phyloP scores from a whole-genome alignment of 2,113 vertebrate genomes.

The Eulacestoma nigropectus region DNA sequence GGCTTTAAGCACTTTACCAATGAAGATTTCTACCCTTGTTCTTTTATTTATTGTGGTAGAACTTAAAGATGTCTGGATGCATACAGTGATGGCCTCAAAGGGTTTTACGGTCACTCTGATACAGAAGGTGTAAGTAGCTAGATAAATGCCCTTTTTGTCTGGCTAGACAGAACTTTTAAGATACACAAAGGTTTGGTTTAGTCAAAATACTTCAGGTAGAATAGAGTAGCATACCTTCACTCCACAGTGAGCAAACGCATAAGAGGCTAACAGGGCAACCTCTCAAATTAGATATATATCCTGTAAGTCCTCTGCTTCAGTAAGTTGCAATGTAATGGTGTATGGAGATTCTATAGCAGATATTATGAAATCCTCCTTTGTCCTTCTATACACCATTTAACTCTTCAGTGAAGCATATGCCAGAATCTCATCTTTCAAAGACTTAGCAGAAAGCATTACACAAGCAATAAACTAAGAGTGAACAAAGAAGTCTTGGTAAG shows the following conservation, averaged over 20 bases:
- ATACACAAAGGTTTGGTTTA: not conserved
- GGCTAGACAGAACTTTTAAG: not conserved
- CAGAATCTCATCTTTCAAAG: not conserved
- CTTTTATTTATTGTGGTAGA: not conserved
- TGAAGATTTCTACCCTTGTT: not conserved
- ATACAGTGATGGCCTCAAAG: not conserved
- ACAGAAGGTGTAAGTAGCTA: not conserved
- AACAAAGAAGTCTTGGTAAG: not conserved
- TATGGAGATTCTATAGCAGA: not conserved
- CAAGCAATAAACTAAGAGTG: not conserved
- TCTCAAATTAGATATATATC: not conserved
- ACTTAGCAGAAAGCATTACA: slow-evolving; percentile 1
- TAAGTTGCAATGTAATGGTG: not conserved
- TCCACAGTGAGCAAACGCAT: not conserved
- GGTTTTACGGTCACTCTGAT: not conserved
- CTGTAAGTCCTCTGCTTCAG: not conserved
- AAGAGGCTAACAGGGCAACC: not conserved
- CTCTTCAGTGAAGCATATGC: slow-evolving; percentile 1
- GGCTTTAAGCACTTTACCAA: not conserved
- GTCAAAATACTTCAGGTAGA: not conserved
- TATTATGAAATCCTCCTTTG: not conserved
- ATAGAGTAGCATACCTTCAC: not conserved
- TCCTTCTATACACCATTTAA: not conserved
- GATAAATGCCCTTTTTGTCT: not conserved
- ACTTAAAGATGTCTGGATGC: not conserved